Evolutionary conservation across 2,113 vertebrate species (phyloP).

Genomic region (Furnarius figulus): DNA sequence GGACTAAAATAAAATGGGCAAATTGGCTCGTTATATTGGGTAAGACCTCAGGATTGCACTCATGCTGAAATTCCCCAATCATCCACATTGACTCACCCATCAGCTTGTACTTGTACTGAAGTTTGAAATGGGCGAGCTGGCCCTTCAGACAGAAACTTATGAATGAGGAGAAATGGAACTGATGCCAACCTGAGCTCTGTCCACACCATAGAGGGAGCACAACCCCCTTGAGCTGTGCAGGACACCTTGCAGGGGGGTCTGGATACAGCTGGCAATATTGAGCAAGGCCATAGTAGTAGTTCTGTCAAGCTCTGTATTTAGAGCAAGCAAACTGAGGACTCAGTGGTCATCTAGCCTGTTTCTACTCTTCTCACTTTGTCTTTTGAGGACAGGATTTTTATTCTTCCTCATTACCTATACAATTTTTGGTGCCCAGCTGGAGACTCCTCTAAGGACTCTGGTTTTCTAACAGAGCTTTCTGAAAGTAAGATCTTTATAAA

Average conservation of each 20-base stretch:
- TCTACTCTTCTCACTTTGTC: not conserved
- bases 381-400: not conserved
- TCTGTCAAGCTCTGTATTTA: not conserved
- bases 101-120: not conserved
- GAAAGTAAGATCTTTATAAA: not conserved
- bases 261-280: not conserved
- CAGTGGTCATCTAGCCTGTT: not conserved
- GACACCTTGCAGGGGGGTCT: not conserved
- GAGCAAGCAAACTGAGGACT: not conserved
- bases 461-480: not conserved
- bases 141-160: not conserved
- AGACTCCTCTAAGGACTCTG: not conserved
- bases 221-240: fast-evolving
- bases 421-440: not conserved
- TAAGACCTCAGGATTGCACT: not conserved
- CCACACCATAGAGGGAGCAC: not conserved
- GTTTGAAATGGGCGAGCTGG: not conserved
- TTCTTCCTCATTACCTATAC: not conserved
- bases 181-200: not conserved
- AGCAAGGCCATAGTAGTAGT: not conserved
- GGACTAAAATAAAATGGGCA: not conserved
- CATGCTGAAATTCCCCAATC: not conserved
- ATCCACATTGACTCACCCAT: not conserved
- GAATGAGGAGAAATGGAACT: not conserved
- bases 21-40: not conserved